Conservation (phyloP, 2,888 invertebrate species). For the Copidosoma aretas region DNA sequence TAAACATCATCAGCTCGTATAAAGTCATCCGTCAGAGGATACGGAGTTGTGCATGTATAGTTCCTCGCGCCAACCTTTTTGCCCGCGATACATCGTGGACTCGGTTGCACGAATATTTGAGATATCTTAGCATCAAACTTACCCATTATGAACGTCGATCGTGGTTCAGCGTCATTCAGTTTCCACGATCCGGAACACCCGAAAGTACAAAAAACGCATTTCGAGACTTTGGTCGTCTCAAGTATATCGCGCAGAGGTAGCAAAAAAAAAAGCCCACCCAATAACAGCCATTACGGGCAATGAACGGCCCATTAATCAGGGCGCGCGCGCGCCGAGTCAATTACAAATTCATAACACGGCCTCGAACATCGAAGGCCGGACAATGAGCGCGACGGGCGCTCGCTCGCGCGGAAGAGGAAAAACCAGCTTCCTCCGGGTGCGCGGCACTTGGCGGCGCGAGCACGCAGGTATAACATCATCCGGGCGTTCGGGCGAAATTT, state of each 20-base stretch:
- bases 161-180: too few relatives aligned
- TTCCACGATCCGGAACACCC: too few relatives aligned
- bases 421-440: conserved; percentile 27
- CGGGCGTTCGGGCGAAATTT: neutral
- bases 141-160: too few relatives aligned
- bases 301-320: conserved; percentile 12
- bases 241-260: too few relatives aligned
- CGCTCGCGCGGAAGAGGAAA: neutral
- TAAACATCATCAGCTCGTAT: neutral
- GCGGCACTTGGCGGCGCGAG: conserved; percentile 11
- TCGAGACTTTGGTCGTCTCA: too few relatives aligned
- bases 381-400: neutral
- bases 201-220: too few relatives aligned
- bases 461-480: neutral
- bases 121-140: too few relatives aligned
- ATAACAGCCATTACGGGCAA: too few relatives aligned
- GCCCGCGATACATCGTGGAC: too few relatives aligned
- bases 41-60: too few relatives aligned
- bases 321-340: neutral
- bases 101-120: too few relatives aligned
- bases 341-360: conserved; percentile 28
- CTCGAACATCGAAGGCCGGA: neutral
- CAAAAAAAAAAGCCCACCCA: neutral
- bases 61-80: too few relatives aligned
- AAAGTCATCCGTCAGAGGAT: neutral